phyloP scores from a whole-genome alignment of 2,888 invertebrate genomes.

The Zygothrica quintamaculata region DNA sequence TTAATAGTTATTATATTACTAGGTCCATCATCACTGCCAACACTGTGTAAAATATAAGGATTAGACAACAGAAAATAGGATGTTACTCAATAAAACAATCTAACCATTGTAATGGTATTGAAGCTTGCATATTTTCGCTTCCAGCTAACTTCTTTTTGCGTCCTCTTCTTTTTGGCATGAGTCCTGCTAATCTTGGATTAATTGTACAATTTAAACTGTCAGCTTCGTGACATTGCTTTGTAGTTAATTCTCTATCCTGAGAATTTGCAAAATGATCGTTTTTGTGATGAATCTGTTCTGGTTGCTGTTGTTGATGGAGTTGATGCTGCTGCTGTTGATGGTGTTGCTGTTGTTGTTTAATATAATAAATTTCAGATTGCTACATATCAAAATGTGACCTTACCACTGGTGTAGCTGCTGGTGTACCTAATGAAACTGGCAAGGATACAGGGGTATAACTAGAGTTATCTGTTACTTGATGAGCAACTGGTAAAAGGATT shows the following conservation, averaged over 20 bases:
- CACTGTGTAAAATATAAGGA: constrained; percentile 13
- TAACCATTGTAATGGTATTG: constrained; percentile 48
- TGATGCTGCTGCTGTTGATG: constrained; percentile 13
- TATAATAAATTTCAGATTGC: constrained; percentile 27
- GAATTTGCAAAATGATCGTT: constrained; percentile 15
- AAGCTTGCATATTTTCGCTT: constrained; percentile 25
- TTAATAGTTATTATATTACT: constrained; percentile 48
- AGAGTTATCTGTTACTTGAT: constrained; percentile 7
- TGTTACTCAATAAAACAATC: constrained; percentile 6
- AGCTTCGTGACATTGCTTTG: constrained; percentile 23
- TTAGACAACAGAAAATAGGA: no score
- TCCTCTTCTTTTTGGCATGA: constrained; percentile 91
- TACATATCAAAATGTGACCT: constrained; percentile 10
- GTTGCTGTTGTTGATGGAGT: constrained; percentile 10
- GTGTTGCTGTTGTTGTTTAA: constrained; percentile 43
- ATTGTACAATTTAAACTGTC: constrained; percentile 22
- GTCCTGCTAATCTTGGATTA: constrained; percentile 14
- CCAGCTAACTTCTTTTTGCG: constrained; percentile 91
- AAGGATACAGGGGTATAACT: constrained; percentile 32
- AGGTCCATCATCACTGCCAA: constrained; percentile 12
- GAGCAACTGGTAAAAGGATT: constrained; percentile 60
- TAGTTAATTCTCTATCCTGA: constrained; percentile 12
- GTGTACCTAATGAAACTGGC: constrained; percentile 10
- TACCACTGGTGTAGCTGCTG: neutral
- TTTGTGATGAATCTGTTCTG: constrained; percentile 12